phyloP scores from a whole-genome alignment of 2,797 vertebrate species.

The Xenentodon cancila region DNA sequence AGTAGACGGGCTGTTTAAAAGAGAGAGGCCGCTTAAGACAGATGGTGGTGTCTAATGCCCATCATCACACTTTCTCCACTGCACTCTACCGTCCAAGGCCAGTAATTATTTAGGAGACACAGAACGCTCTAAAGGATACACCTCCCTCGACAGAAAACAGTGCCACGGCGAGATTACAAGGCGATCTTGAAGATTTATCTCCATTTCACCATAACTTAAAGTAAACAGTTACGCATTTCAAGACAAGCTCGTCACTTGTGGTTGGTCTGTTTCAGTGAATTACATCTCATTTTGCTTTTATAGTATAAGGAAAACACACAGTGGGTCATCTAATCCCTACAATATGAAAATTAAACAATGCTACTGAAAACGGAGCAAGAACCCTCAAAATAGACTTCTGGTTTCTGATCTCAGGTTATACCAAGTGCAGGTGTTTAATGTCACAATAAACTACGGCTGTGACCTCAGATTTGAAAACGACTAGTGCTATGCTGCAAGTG shows the following conservation, averaged over 20 bases:
- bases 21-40: constrained; percentile 34
- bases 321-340: too few species aligned
- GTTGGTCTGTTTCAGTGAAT: not conserved
- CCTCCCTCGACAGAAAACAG: constrained; percentile 44
- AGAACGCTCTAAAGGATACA: constrained; percentile 57
- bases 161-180: constrained; percentile 45
- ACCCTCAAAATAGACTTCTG: too few species aligned
- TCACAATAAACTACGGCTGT: too few species aligned
- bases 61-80: constrained; percentile 39
- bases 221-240: constrained; percentile 18
- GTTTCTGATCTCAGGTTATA: too few species aligned
- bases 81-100: constrained; percentile 52
- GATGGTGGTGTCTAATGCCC: constrained; percentile 47
- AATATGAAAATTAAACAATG: too few species aligned
- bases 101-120: constrained; percentile 73
- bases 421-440: too few species aligned
- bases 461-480: too few species aligned
- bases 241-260: constrained; percentile 9
- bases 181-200: constrained; percentile 27
- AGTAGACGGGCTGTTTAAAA: constrained; percentile 24
- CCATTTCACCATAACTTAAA: not conserved
- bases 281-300: not conserved
- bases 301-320: not conserved
- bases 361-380: too few species aligned
- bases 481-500: too few species aligned